Conservation (phyloP, 2,797 vertebrate genomes). For the Melanotaenia parkinsoni region DNA sequence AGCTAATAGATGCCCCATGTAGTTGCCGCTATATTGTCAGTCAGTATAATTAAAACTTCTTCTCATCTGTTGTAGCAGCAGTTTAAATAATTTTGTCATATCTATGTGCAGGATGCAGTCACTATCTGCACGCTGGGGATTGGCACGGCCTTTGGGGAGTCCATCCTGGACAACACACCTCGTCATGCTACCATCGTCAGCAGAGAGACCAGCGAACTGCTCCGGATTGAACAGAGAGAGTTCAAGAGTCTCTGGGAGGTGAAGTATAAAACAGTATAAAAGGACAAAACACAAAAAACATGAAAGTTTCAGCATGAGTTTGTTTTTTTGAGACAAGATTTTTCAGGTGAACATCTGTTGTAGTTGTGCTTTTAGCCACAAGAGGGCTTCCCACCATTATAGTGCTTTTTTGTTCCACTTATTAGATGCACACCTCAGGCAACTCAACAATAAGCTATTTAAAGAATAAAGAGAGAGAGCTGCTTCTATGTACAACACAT, state of each 20-base stretch:
- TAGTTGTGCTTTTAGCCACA: constrained; percentile 62
- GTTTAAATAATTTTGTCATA: constrained; percentile 3
- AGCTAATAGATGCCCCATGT: background rate
- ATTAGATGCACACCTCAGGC: constrained; percentile 19
- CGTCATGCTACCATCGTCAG: constrained; percentile 98
- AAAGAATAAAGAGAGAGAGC: constrained; percentile 3
- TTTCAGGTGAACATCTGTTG: constrained; percentile 20
- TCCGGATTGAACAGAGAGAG: constrained; percentile 97
- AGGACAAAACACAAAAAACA: background rate
- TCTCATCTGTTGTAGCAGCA: background rate
- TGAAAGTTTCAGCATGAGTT: background rate
- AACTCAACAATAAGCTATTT: constrained; percentile 17
- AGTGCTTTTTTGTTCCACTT: constrained; percentile 16
- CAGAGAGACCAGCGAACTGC: constrained; percentile 93
- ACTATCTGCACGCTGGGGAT: constrained; percentile 96
- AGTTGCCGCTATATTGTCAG: background rate
- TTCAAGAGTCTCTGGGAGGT: constrained; percentile 99
- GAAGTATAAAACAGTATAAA: constrained; percentile 47
- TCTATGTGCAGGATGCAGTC: constrained; percentile 90
- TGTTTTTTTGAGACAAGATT: background rate
- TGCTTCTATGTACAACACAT: background rate
- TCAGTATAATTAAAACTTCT: background rate
- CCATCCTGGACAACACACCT: constrained; percentile 97
- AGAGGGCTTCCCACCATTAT: constrained; percentile 64
- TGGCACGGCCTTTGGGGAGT: constrained; percentile 97